Evolutionary conservation across 2,888 invertebrate genomes (phyloP).

Genomic region (Nomada ruficornis): DNA sequence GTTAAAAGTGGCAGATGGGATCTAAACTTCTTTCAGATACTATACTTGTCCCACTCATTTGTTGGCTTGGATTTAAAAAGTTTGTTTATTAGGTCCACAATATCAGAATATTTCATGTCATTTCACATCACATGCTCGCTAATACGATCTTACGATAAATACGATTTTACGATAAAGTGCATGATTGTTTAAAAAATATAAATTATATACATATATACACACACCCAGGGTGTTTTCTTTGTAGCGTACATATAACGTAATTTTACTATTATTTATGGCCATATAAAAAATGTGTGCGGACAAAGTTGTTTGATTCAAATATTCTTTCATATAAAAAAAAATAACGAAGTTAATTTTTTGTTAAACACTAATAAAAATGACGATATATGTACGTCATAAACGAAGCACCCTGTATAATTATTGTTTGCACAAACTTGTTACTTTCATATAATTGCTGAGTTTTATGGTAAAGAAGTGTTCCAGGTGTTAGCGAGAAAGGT

Average conservation of each 20-base stretch:
- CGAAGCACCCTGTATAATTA: too few relatives aligned
- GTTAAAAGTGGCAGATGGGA: constrained; percentile 60
- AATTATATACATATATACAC: background rate
- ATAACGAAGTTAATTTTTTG: too few relatives aligned
- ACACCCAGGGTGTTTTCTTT: too few relatives aligned
- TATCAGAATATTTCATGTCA: constrained; percentile 5
- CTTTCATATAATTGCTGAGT: background rate
- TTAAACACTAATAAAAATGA: too few relatives aligned
- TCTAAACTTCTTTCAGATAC: constrained; percentile 35
- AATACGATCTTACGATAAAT: background rate
- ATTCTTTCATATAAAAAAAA: too few relatives aligned
- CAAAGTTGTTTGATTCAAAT: too few relatives aligned
- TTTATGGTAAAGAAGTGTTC: background rate
- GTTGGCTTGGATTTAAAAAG: constrained; percentile 14
- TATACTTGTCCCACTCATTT: constrained; percentile 31
- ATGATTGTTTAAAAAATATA: background rate
- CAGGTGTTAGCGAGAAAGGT: background rate
- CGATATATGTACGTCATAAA: too few relatives aligned
- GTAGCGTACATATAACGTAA: too few relatives aligned
- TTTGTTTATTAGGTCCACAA: background rate
- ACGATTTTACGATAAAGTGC: background rate
- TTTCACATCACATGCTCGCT: background rate
- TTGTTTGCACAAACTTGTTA: background rate
- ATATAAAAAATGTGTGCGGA: too few relatives aligned
- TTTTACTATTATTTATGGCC: too few relatives aligned